phyloP scores from a whole-genome alignment of 1,140 invertebrate genomes.

The Dendroctonus valens region DNA sequence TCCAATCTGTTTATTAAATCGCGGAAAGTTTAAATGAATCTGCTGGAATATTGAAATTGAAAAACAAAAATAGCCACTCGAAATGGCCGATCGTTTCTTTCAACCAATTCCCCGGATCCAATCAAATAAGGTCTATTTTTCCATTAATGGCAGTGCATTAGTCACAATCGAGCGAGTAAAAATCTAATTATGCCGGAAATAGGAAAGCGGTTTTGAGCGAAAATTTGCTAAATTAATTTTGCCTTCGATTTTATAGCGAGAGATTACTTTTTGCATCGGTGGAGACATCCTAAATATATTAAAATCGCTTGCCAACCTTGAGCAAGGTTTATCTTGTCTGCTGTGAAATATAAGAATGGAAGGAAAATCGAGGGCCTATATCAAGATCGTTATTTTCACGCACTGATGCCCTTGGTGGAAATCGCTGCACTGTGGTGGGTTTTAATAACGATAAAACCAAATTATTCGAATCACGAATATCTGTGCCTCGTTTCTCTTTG shows the following conservation, averaged over 20 bases:
- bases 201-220: slow-evolving; percentile 8
- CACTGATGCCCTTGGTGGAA: slow-evolving; percentile 8
- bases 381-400: slow-evolving; percentile 11
- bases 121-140: slow-evolving; percentile 18
- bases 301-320: slow-evolving; percentile 7
- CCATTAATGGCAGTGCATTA: slow-evolving; percentile 19
- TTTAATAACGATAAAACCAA: no score
- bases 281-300: slow-evolving; percentile 18
- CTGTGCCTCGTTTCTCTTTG: no score
- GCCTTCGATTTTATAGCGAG: slow-evolving; percentile 9
- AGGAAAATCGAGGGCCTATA: slow-evolving; percentile 3
- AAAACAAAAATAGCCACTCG: no score
- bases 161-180: slow-evolving; percentile 22
- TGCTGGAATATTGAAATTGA: no score
- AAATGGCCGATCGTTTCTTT: no score
- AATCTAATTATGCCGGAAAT: slow-evolving; percentile 23
- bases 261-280: neutral
- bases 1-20: no score
- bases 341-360: neutral
- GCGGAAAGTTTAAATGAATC: no score
- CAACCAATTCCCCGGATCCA: neutral
- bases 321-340: slow-evolving; percentile 4
- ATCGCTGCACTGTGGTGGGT: neutral
- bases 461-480: no score
- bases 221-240: slow-evolving; percentile 24